Base-by-base conservation (phyloP, 2,113 vertebrate genomes). In the Oryzias javanicus region DNA sequence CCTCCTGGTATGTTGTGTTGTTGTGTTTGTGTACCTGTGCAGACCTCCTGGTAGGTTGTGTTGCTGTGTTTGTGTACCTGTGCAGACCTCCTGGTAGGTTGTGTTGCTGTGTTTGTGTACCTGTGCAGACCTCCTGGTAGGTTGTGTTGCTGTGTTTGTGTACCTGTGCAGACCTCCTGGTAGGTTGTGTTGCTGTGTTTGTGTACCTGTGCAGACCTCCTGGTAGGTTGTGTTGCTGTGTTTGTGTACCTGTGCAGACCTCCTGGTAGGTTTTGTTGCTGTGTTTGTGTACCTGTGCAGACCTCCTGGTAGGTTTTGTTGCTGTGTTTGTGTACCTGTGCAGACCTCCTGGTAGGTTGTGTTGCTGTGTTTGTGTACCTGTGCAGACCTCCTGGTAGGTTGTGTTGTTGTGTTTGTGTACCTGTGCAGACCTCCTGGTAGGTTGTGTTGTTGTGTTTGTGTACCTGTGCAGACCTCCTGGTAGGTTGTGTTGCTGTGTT, bases 351-450 rank as follows among this genome's bases (percentile, higher is more conserved):
- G 22, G 48, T 51, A 1, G 8, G 35, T 12, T 8, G 35, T 22
- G 10, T 35, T 1, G 2, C 8, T 2, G 60, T 24, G n/a, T 18
- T 5, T 46, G 44, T 46, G 44, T 18, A 2, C 16, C 6, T 29
- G 10, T 51, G 48, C 42, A 22, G 22, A 22, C 22, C 22, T 22
- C 22, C 22, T 22, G 22, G 20, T 17, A 44, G 46, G 55, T 50
- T 46, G 25, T 61, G 51, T 63, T 46, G 57, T 56, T 49, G 48
- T 55, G 49, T 55, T 1, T 2, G 55, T 41, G 20, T 92, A 98
- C 96, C 95, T 91, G 94, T 90, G 74, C 95, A 98, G 62, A 95
- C 90, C 41, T 97, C 95, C 41, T 90, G 74, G 70, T 98, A 98
- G 62, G 89, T 93, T 15, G 95, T 91, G 70, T 98, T 95, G 2